Evolutionary conservation across 2,113 vertebrate genomes (phyloP).

Genomic region (Nerophis ophidion): DNA sequence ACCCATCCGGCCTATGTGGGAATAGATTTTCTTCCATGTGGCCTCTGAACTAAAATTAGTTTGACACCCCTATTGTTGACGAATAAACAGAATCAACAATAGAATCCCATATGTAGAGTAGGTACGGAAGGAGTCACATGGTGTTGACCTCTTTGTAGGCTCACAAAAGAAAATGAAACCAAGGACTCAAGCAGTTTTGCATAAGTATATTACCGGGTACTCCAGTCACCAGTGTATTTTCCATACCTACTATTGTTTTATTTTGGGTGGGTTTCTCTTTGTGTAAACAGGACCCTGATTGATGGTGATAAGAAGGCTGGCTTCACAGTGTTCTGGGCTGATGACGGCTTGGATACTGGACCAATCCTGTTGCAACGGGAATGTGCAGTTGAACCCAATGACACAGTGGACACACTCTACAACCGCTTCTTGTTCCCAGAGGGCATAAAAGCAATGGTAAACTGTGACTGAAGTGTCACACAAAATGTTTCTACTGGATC

Average conservation of each 20-base stretch:
- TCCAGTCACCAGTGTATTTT: not conserved
- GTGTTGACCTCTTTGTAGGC: too few relatives aligned
- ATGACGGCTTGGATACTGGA: slow-evolving; percentile 93
- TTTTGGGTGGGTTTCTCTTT: not conserved
- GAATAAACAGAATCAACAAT: too few relatives aligned
- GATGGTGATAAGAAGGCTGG: slow-evolving; percentile 91
- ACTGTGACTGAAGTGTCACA: too few relatives aligned
- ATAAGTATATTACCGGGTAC: too few relatives aligned
- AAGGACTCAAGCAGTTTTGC: too few relatives aligned
- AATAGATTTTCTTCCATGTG: too few relatives aligned
- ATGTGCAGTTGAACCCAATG: slow-evolving; percentile 81
- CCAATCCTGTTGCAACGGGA: slow-evolving; percentile 90
- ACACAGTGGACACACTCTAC: slow-evolving; percentile 91
- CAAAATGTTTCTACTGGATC: too few relatives aligned
- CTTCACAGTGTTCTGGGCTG: slow-evolving; percentile 95
- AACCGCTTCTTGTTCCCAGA: slow-evolving; percentile 95
- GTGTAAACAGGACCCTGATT: slow-evolving; percentile 85
- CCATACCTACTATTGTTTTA: not conserved
- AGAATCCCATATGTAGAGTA: too few relatives aligned
- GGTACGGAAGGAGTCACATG: too few relatives aligned
- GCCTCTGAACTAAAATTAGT: too few relatives aligned
- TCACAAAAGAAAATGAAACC: not conserved
- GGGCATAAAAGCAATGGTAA: slow-evolving; percentile 94
- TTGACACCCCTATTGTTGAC: too few relatives aligned
- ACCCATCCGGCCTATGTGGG: too few relatives aligned